Evolutionary conservation across 2,888 invertebrate species (phyloP).

Genomic region (Eurytoma adleriae): DNA sequence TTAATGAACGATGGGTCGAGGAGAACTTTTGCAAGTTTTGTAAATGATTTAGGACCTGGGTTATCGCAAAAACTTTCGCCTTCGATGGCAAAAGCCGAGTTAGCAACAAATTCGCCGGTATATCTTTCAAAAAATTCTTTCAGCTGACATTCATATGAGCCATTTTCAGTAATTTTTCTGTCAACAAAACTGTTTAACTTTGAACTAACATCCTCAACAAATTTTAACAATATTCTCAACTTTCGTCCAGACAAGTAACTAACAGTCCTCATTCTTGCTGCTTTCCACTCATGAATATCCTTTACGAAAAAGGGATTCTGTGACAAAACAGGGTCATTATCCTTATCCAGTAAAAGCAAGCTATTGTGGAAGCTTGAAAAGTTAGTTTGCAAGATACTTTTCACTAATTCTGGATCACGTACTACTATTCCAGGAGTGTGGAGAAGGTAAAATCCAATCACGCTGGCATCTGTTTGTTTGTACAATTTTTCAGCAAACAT

Average conservation of each 20-base stretch:
- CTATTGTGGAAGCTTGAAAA: constrained; percentile 66
- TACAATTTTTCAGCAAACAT: constrained; percentile 32
- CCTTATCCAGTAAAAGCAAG: constrained; percentile 38
- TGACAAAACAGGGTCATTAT: constrained; percentile 62
- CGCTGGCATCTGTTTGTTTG: constrained; percentile 30
- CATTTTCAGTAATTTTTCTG: constrained; percentile 26
- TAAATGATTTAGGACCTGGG: constrained; percentile 53
- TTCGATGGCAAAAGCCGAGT: constrained; percentile 64
- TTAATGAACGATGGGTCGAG: constrained; percentile 61
- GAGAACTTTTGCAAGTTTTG: constrained; percentile 44
- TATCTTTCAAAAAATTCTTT: constrained; percentile 61
- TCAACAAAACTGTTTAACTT: constrained; percentile 60
- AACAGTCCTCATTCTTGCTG: constrained; percentile 42
- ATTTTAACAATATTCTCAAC: constrained; percentile 63
- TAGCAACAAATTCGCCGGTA: constrained; percentile 66
- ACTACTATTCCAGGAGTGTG: constrained; percentile 60
- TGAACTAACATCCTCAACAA: constrained; percentile 59
- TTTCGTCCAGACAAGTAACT: constrained; percentile 60
- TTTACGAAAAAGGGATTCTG: constrained; percentile 66
- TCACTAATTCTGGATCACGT: constrained; percentile 66
- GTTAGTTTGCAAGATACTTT: constrained; percentile 63
- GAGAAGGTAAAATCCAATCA: constrained; percentile 50
- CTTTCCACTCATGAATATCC: constrained; percentile 63
- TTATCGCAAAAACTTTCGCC: constrained; percentile 65
- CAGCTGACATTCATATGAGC: constrained; percentile 58